These are phyloP conservation scores for Xiphophorus couchianus DNA, from an alignment of 2,113 vertebrate genomes.

Conservation along the genomic window DNA sequence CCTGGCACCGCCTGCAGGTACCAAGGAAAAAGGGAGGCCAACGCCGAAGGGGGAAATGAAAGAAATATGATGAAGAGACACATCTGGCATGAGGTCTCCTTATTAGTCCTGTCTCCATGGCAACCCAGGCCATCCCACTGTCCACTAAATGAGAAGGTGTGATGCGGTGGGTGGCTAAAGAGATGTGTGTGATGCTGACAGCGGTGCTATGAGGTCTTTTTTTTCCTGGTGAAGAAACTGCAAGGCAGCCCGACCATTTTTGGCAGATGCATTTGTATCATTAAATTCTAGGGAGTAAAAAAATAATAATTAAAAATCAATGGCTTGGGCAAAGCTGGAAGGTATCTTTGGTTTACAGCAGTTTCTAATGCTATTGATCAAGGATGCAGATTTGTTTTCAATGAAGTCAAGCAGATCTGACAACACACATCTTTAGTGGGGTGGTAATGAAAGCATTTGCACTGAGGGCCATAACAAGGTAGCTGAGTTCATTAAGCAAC, in stretches of 20 bases:
- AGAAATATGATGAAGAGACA: slow-evolving; percentile 26
- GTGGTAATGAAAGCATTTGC: slow-evolving; percentile 49
- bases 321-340: slow-evolving; percentile 21
- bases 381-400: slow-evolving; percentile 59
- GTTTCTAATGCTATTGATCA: slow-evolving; percentile 56
- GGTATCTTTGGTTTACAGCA: slow-evolving; percentile 16
- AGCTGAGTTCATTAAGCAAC: slow-evolving; percentile 64
- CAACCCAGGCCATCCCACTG: slow-evolving; percentile 56
- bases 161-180: slow-evolving; percentile 40
- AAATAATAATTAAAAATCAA: slow-evolving; percentile 50
- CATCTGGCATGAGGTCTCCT: slow-evolving; percentile 55
- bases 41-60: not conserved
- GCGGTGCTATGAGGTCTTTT: slow-evolving; percentile 41
- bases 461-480: slow-evolving; percentile 52
- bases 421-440: slow-evolving; percentile 46
- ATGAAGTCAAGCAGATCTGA: slow-evolving; percentile 61
- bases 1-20: slow-evolving; percentile 9
- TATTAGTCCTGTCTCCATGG: slow-evolving; percentile 69
- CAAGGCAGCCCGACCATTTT: slow-evolving; percentile 46
- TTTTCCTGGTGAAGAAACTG: slow-evolving; percentile 12
- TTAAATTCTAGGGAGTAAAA: slow-evolving; percentile 23
- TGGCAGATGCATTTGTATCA: slow-evolving; percentile 46
- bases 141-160: slow-evolving; percentile 52
- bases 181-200: slow-evolving; percentile 45
- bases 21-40: not conserved